phyloP scores from a whole-genome alignment of 2,888 invertebrate species.

The Phrixothrix hirtus region DNA sequence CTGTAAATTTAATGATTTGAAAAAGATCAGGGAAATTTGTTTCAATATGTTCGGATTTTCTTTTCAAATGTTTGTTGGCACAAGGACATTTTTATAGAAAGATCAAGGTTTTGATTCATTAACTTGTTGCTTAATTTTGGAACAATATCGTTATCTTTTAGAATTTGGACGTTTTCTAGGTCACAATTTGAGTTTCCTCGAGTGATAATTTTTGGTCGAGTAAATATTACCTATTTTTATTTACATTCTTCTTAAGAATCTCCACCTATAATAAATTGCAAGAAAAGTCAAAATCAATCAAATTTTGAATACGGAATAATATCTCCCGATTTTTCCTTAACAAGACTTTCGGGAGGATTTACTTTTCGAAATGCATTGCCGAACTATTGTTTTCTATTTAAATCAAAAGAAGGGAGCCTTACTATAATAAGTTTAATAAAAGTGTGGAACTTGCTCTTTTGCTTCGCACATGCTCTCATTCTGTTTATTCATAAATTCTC shows the following conservation, averaged over 20 bases:
- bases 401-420: neutral
- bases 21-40: no score
- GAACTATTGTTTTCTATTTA: neutral
- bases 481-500: no score
- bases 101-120: no score
- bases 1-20: no score
- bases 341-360: no score
- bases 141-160: constrained; percentile 13
- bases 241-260: constrained; percentile 15
- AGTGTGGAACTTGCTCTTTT: neutral
- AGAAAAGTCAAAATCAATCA: constrained; percentile 46
- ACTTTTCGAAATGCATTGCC: no score
- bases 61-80: no score
- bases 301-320: neutral
- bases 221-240: neutral
- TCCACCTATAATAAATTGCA: constrained; percentile 47
- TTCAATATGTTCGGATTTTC: no score
- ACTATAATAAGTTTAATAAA: neutral
- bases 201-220: neutral
- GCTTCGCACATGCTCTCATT: no score
- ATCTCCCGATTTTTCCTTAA: constrained; percentile 38
- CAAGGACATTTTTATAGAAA: no score
- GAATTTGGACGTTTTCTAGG: neutral
- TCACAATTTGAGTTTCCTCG: neutral
- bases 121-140: neutral